A percentile compares a stretch with the other conserved stretches of the same genome.
Conservation (phyloP, 2,888 invertebrate species). For the Aphrophora alni region DNA sequence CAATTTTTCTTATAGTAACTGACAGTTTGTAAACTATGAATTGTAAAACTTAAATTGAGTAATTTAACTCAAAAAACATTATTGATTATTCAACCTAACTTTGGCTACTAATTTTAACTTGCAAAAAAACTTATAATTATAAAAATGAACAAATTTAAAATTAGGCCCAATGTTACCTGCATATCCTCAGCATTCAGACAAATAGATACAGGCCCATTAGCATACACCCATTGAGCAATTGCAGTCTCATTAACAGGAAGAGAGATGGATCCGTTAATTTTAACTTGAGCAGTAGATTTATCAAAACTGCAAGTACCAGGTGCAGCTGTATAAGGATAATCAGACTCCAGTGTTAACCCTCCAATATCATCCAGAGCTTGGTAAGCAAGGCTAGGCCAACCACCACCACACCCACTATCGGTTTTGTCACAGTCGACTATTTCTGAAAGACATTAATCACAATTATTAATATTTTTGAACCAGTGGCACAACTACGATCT, state of each 20-base stretch:
- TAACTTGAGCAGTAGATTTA: neutral
- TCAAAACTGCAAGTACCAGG: neutral
- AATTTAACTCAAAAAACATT: too few relatives aligned
- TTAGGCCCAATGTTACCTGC: constrained; percentile 19
- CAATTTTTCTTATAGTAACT: too few relatives aligned
- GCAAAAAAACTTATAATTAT: too few relatives aligned
- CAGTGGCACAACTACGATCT: too few relatives aligned
- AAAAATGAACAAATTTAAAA: too few relatives aligned
- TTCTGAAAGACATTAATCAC: constrained; percentile 29
- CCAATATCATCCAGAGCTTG: neutral
- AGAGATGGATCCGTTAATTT: neutral
- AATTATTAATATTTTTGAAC: too few relatives aligned
- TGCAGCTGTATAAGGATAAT: neutral
- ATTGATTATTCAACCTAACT: too few relatives aligned
- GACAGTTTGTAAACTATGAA: too few relatives aligned
- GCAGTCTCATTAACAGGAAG: neutral
- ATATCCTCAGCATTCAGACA: neutral
- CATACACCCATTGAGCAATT: neutral
- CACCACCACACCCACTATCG: neutral
- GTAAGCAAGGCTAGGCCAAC: neutral
- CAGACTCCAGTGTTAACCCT: neutral
- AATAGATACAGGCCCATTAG: neutral
- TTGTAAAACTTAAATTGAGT: too few relatives aligned
- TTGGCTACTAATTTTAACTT: too few relatives aligned
- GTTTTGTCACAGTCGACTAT: neutral